Base-by-base conservation (phyloP, 2,797 vertebrate genomes). In the Ara ararauna region DNA sequence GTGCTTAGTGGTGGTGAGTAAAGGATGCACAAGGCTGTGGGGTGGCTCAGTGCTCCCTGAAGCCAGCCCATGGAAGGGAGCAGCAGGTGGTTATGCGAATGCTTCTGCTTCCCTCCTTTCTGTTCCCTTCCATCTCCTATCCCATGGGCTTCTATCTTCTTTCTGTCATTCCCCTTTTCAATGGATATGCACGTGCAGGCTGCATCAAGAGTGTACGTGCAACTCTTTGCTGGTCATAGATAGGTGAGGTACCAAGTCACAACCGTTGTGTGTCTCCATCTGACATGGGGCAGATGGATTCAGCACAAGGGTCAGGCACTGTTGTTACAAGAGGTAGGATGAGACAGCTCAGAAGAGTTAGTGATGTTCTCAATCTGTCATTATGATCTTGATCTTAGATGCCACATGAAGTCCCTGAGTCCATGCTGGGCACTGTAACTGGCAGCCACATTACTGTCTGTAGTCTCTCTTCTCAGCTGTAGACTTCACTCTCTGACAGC, bases 181-280 rank as follows among this genome's bases (percentile, higher is more conserved):
- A 3, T 30, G 40, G n/a, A 13, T 1, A 0, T 6, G 4, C 61
- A 38, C 17, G 0, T 58, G 8, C 32, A 45, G 64, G 26, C 27
- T 61, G 20, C 32, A 27, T 30, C 29, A 38, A 29, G 40, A 21
- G 4, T 34, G 12, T 19, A 42, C 15, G n/a, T 67, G 19, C 32
- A 50, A 29, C 68, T 68, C 20, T 32, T 36, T 1, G 1, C 47
- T n/a, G 20, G 29, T 60, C 72, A 36, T 32, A 23, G 11, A 23
- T 65, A 81, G 29, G 16, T 44, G 53, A 66, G 47, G 11, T n/a
- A 42, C 11, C 30, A 36, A 10, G 9, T 2, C 6, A 7, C 19
- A 27, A 8, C 40, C 45, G 5, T 64, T n/a, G 22, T 24, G 11
- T 51, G 14, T 60, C 30, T 58, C 60, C 34, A 23, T 34, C 5